phyloP scores from a whole-genome alignment of 2,113 vertebrate species.

The Sinocyclocheilus maitianheensis region DNA sequence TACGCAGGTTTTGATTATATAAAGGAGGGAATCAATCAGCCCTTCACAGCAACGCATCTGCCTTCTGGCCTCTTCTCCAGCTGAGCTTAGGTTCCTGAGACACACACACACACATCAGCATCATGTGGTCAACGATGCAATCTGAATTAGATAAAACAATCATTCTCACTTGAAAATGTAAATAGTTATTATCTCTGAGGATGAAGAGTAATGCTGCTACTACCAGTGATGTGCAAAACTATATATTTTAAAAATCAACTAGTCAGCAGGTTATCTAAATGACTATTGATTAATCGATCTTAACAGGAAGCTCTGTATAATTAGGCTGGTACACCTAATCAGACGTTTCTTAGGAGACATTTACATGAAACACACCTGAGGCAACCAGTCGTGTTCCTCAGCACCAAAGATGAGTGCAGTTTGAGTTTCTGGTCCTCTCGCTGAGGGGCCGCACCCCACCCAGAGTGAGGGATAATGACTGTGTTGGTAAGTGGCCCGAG shows the following conservation, averaged over 20 bases:
- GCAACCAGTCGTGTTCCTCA: constrained; percentile 95
- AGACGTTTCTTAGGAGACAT: no score
- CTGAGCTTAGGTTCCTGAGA: constrained; percentile 92
- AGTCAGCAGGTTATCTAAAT: neutral
- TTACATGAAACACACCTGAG: constrained; percentile 91
- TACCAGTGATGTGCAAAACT: neutral
- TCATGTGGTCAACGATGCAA: neutral
- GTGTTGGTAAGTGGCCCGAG: constrained; percentile 90
- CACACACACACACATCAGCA: neutral
- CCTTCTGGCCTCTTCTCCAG: constrained; percentile 92
- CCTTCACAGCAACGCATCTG: constrained; percentile 95
- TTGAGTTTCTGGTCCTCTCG: constrained; percentile 92
- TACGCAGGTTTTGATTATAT: constrained; percentile 93
- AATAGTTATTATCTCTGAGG: neutral
- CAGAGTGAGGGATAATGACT: constrained; percentile 95
- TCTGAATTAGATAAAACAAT: neutral
- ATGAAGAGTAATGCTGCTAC: neutral
- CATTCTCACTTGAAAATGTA: neutral
- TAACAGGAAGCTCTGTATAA: constrained; percentile 13
- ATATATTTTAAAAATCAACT: neutral
- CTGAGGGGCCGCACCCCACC: constrained; percentile 91
- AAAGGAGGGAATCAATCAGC: constrained; percentile 90
- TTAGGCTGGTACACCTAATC: neutral
- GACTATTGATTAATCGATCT: constrained; percentile 15
- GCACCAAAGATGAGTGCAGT: constrained; percentile 92